Conservation (phyloP, 2,113 vertebrate species). For the Pionites leucogaster region DNA sequence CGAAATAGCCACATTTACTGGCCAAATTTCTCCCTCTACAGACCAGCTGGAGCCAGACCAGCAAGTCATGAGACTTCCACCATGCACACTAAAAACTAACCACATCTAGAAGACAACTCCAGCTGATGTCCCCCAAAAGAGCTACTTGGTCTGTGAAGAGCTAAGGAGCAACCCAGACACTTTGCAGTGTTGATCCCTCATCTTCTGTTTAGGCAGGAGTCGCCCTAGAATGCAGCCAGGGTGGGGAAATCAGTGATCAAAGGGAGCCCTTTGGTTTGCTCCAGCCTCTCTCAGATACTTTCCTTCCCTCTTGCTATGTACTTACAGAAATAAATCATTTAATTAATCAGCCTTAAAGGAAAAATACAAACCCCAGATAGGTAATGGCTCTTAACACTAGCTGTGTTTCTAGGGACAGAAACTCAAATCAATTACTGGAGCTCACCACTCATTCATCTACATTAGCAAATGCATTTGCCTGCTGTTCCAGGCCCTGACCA, state of each 20-base stretch:
- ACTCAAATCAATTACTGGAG: neutral
- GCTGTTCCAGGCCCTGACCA: neutral
- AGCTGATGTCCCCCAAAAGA: neutral
- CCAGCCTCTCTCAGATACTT: neutral
- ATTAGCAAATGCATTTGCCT: neutral
- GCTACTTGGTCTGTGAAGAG: no score
- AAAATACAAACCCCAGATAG: neutral
- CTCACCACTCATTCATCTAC: neutral
- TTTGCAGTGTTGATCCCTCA: neutral
- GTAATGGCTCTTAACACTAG: neutral
- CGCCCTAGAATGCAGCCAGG: rapidly evolving
- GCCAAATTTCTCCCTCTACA: neutral
- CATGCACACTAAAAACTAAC: rapidly evolving
- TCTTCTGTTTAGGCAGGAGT: neutral
- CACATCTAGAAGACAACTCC: neutral
- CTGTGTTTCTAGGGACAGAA: neutral
- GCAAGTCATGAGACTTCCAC: neutral
- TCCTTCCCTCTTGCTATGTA: neutral
- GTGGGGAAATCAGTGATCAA: rapidly evolving
- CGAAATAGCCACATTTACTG: neutral
- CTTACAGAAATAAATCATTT: neutral
- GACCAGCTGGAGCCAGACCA: neutral
- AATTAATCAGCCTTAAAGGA: neutral
- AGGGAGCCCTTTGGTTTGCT: neutral
- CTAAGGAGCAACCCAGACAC: neutral